A percentile compares a stretch with the other conserved stretches of the same genome.
Evolutionary conservation across 2,888 invertebrate genomes (phyloP).

Genomic region (Gastrophysa polygoni): DNA sequence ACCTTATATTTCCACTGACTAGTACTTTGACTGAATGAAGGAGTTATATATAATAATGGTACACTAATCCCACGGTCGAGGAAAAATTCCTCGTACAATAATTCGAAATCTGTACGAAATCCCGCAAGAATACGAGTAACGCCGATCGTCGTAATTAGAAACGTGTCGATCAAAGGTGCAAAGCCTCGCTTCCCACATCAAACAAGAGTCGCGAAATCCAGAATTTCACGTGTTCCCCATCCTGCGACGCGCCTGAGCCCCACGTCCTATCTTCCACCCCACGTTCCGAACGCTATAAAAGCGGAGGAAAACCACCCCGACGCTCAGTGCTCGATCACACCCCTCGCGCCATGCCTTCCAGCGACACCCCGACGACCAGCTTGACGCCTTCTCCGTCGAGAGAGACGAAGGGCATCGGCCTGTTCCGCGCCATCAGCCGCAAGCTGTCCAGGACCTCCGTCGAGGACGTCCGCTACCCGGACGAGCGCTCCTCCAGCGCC

Average conservation of each 20-base stretch:
- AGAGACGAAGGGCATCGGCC: constrained; percentile 65
- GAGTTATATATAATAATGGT: too few species aligned
- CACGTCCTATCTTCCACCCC: constrained; percentile 41
- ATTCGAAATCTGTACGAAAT: too few species aligned
- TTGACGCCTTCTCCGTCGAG: constrained; percentile 61
- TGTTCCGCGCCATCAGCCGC: constrained; percentile 70
- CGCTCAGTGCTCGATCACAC: constrained; percentile 11
- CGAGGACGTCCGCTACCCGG: constrained; percentile 58
- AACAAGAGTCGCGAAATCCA: neutral
- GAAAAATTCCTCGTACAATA: too few species aligned
- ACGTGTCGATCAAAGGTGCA: too few species aligned
- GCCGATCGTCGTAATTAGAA: too few species aligned
- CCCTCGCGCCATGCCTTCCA: constrained; percentile 30
- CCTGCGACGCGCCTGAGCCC: constrained; percentile 26
- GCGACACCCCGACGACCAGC: constrained; percentile 56
- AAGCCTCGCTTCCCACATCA: neutral
- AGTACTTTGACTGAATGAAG: too few species aligned
- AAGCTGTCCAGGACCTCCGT: constrained; percentile 65
- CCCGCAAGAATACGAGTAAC: too few species aligned
- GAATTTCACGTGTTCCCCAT: constrained; percentile 24
- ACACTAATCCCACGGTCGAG: too few species aligned
- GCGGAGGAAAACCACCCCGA: constrained; percentile 42
- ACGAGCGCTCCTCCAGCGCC: constrained; percentile 60
- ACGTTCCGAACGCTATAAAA: constrained; percentile 50
- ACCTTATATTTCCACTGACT: too few species aligned